Percentiles rank a stretch among this genome's conserved stretches.
phyloP scores from a whole-genome alignment of 1,140 invertebrate genomes.

The Physella acuta region DNA sequence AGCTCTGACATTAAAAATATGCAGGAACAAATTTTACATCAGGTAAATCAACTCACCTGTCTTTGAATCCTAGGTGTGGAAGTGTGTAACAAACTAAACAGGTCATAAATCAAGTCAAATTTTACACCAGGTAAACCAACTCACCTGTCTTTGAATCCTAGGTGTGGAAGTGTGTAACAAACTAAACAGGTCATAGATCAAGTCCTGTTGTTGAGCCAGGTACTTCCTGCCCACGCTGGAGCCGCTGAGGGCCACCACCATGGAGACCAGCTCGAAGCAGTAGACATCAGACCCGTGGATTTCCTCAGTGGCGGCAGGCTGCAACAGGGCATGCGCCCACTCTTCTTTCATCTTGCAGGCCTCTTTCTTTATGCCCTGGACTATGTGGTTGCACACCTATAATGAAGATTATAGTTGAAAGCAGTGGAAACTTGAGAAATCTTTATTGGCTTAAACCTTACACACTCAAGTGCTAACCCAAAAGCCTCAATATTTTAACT shows the following conservation, averaged over 20 bases:
- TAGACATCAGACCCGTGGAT: constrained; percentile 75
- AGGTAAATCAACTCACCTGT: constrained; percentile 70
- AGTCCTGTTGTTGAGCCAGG: constrained; percentile 81
- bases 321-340: constrained; percentile 71
- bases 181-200: constrained; percentile 82
- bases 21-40: too few relatives aligned
- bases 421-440: too few relatives aligned
- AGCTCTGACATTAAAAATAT: too few relatives aligned
- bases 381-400: constrained; percentile 87
- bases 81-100: constrained; percentile 86
- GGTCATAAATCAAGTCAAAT: constrained; percentile 77
- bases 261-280: constrained; percentile 96
- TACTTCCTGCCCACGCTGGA: constrained; percentile 86
- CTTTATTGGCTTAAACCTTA: too few relatives aligned
- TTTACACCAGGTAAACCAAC: too few relatives aligned
- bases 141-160: constrained; percentile 86
- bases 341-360: constrained; percentile 81
- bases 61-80: constrained; percentile 91
- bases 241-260: constrained; percentile 89
- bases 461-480: too few relatives aligned
- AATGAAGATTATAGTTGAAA: too few relatives aligned
- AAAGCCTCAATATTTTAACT: too few relatives aligned
- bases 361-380: constrained; percentile 88
- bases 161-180: constrained; percentile 91
- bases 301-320: constrained; percentile 19